Evolutionary conservation across 2,797 vertebrate species (phyloP), one percentile per base, ranked within the genome.

Genomic region (Picus viridis): DNA sequence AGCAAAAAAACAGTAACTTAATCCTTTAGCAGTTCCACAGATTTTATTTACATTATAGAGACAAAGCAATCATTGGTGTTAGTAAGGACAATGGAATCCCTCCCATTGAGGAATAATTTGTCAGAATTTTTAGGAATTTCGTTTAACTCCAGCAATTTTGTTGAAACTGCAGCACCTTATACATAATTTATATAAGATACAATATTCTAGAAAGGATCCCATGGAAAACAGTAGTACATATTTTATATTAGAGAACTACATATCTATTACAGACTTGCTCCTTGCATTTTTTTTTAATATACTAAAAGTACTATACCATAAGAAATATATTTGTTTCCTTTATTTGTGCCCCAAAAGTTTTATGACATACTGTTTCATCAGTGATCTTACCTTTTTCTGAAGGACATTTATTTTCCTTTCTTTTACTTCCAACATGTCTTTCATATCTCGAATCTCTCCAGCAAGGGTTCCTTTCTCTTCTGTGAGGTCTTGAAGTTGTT

Each of bases 341-440:
- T 67, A 71, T 68, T 65, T 1, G 5, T 34, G 3, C 16, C 54
- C 62, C 54, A 68, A 10, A 79, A 74, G 6, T 57, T 85, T 51
- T 36, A 62, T 8, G 82, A 16, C 5, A 16, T 7, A 65, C 22
- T n/a, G 5, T 29, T 84, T 65, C n/a, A n/a, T 61, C 14, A 56
- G 30, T 34, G 22, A 36, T 77, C 97, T 93, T 96, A 99, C 99
- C 98, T 99, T 99, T 97, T 99, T 99, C 95, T 99, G 99, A 92
- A 99, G 98, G 81, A 99, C 99, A 58, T 99, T 99, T 95, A 99
- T 99, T 97, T 99, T 99, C 91, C 99, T 98, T 96, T 99, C 99
- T 96, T 99, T 99, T 83, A 99, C 99, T 98, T 99, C 99, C 72
- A 99, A 97, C 99, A 99, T 99, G 94, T 99, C 99, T 96, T 99